Base-by-base conservation (phyloP, 2,797 vertebrate genomes). In the Oceanodroma leucorhoa region DNA sequence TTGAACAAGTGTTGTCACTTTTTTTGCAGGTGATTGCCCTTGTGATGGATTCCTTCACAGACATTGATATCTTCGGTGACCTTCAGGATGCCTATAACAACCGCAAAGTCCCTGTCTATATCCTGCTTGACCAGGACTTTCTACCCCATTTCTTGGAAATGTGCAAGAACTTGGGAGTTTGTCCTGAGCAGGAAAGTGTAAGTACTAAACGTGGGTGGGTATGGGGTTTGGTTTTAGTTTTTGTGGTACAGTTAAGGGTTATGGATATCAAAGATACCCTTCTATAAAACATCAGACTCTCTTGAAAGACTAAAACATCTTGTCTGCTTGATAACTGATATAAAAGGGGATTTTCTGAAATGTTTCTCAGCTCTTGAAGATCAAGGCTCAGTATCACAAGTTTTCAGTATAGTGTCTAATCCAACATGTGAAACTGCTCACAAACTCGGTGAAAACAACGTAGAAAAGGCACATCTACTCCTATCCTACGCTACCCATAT, bases 1-100 rank as follows among this genome's bases (percentile, higher is more conserved):
- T 46, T 61, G 22, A 89, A 38, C 30, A 45, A 36, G 9, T 21
- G 11, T 23, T 64, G 43, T 81, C 21, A 3, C 30, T 75, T 34
- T n/a, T 50, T 51, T 55, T 97, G 66, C 98, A 99, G 99, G 99
- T 99, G 93, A 99, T 99, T 72, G 99, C 99, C 30, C 98, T 99
- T 96, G 99, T 99, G 94, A 99, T 99, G 97, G 99, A 99, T 95
- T 98, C 98, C 86, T 99, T 99, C 96, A 99, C 99, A 34, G 99
- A 99, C 95, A 98, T 98, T 17, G 99, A 99, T 96, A 98, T 99
- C 96, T 99, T 99, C 64, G 97, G 98, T 94, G 99, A 99, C 97
- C 98, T 99, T 71, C 99, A 98, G 96, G 99, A 99, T 81, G 99
- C 99, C 3, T 99, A 98, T 70, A 97, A 90, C 40, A 97, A 93